phyloP scores from a whole-genome alignment of 2,888 invertebrate species.

The Leptopilina myrica region DNA sequence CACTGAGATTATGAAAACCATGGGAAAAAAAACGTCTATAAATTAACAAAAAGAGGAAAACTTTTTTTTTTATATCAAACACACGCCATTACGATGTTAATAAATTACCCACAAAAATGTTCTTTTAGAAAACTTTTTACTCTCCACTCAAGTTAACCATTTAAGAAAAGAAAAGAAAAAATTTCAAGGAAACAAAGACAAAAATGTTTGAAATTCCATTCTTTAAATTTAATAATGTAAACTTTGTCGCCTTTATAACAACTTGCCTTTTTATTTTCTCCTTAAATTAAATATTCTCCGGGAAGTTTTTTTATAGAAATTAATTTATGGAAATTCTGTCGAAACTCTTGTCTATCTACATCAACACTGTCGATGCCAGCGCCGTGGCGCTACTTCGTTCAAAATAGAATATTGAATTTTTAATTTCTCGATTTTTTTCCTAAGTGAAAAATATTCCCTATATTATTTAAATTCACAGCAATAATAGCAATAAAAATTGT shows the following conservation, averaged over 20 bases:
- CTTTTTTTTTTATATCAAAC: neutral
- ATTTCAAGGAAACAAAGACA: too few relatives aligned
- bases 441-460: too few relatives aligned
- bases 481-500: too few relatives aligned
- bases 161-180: too few relatives aligned
- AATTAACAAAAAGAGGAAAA: slow-evolving; percentile 8
- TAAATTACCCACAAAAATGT: neutral
- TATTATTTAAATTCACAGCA: too few relatives aligned
- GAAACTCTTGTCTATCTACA: slow-evolving; percentile 8
- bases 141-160: too few relatives aligned
- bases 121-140: neutral
- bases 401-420: too few relatives aligned
- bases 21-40: slow-evolving; percentile 21
- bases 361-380: slow-evolving; percentile 3
- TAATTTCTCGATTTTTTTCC: neutral
- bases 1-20: neutral
- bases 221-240: neutral
- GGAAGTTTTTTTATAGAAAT: neutral
- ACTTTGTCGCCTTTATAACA: neutral
- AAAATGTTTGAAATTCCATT: too few relatives aligned
- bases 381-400: neutral
- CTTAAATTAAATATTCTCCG: neutral
- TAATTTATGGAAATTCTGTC: slow-evolving; percentile 4
- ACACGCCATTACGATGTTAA: neutral
- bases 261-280: neutral